Percentiles rank a stretch among this genome's conserved stretches.
Conservation (phyloP, 2,113 vertebrate genomes). For the Tamias sibiricus region DNA sequence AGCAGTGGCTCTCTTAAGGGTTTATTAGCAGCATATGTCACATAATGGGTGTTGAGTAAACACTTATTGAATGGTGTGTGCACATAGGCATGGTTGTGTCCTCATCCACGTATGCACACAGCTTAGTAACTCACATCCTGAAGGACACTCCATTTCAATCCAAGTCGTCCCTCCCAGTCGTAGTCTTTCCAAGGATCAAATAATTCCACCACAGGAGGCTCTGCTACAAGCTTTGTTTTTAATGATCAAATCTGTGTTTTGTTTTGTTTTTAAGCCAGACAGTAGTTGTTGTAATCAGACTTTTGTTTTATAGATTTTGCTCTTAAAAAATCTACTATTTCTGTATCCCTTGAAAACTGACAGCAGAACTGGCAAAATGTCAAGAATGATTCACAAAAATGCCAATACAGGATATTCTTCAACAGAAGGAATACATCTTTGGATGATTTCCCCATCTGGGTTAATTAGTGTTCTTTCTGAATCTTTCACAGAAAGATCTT, state of each 20-base stretch:
- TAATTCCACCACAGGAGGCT: constrained; percentile 65
- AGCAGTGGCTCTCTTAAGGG: not conserved
- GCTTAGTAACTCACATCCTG: not conserved
- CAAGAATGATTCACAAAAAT: constrained; percentile 78
- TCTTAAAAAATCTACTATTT: constrained; percentile 78
- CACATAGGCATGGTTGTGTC: not conserved
- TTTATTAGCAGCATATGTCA: not conserved
- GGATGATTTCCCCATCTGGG: constrained; percentile 66
- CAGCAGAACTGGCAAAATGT: constrained; percentile 77
- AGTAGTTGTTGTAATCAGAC: constrained; percentile 76
- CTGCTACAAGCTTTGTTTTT: constrained; percentile 77
- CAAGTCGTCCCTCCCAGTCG: constrained; percentile 72
- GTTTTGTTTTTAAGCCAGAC: constrained; percentile 34
- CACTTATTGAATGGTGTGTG: not conserved
- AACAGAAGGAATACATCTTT: constrained; percentile 70
- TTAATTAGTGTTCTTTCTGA: constrained; percentile 80
- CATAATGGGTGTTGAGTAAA: not conserved
- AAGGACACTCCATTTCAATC: constrained; percentile 22
- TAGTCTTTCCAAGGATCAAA: constrained; percentile 71
- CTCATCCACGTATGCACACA: not conserved
- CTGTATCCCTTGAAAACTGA: constrained; percentile 76
- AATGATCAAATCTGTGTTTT: constrained; percentile 54
- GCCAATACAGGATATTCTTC: constrained; percentile 75
- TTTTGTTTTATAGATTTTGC: constrained; percentile 79
- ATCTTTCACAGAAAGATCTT: constrained; percentile 63